A percentile compares a stretch with the other conserved stretches of the same genome.
Evolutionary conservation across 1,140 invertebrate species (phyloP).

Genomic region (Drosophila sp.): DNA sequence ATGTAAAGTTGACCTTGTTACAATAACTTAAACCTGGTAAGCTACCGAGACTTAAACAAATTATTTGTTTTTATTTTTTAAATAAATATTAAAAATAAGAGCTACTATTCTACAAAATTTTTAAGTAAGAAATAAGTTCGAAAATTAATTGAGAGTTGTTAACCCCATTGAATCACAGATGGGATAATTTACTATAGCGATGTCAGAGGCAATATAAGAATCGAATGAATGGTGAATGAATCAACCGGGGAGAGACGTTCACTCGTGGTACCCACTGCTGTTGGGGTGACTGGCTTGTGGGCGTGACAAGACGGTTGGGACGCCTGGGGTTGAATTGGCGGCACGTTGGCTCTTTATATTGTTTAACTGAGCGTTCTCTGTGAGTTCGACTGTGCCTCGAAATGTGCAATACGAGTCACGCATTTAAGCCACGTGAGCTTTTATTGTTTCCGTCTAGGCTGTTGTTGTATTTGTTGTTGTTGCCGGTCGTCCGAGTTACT

Average conservation of each 20-base stretch:
- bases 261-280: slow-evolving; percentile 13
- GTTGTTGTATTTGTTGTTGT: slow-evolving; percentile 12
- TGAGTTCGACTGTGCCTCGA: slow-evolving; percentile 30
- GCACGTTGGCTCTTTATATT: slow-evolving; percentile 41
- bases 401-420: slow-evolving; percentile 51
- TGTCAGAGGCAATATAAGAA: slow-evolving; percentile 5
- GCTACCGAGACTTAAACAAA: too few species aligned
- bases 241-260: too few species aligned
- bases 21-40: too few species aligned
- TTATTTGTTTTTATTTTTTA: neutral
- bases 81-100: too few species aligned
- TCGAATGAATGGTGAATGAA: slow-evolving; percentile 9
- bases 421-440: slow-evolving; percentile 52
- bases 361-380: slow-evolving; percentile 17
- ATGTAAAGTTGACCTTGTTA: neutral
- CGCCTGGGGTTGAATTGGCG: slow-evolving; percentile 15
- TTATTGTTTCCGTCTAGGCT: neutral
- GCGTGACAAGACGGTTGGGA: neutral
- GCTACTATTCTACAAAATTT: too few species aligned
- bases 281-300: neutral
- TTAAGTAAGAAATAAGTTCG: too few species aligned
- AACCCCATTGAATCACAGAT: too few species aligned
- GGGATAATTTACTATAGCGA: slow-evolving; percentile 2
- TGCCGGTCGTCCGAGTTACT: neutral
- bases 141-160: too few species aligned